These are phyloP conservation scores for Sebastes trivittatus DNA, from an alignment of 2,797 vertebrate genomes.

Conservation along the genomic window DNA sequence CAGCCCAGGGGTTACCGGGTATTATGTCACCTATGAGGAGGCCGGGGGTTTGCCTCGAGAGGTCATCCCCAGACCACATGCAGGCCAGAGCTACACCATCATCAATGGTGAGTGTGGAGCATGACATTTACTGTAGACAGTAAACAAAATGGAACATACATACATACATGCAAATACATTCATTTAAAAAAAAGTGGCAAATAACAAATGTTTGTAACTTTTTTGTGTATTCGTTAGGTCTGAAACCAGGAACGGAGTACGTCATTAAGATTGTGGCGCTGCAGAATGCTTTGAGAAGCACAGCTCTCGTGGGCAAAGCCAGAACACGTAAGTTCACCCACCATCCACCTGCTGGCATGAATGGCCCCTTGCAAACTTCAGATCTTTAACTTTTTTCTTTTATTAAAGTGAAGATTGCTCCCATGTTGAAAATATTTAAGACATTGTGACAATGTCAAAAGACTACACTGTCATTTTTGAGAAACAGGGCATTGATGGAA, in stretches of 20 bases:
- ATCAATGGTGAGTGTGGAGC: constrained; percentile 82
- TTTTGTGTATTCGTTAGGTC: constrained; percentile 74
- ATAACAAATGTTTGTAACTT: background rate
- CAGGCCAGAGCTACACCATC: constrained; percentile 83
- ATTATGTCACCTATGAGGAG: constrained; percentile 91
- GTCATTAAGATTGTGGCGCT: constrained; percentile 90
- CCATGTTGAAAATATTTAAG: background rate
- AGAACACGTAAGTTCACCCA: constrained; percentile 89
- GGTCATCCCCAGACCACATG: constrained; percentile 85
- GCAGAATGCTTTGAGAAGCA: constrained; percentile 92
- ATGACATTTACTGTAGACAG: background rate
- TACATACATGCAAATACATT: background rate
- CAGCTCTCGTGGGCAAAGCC: constrained; percentile 89
- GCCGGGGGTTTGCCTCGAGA: constrained; percentile 84
- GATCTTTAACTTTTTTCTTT: background rate
- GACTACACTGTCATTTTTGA: background rate
- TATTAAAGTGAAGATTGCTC: background rate
- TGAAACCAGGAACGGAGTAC: constrained; percentile 93
- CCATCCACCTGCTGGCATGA: background rate
- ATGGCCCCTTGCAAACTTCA: background rate
- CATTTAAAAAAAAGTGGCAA: rapidly evolving
- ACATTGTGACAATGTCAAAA: background rate
- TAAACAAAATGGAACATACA: background rate
- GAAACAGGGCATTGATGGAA: background rate
- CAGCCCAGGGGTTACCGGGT: constrained; percentile 89